Percentiles rank a stretch among this genome's conserved stretches.
Conservation (phyloP, 2,888 invertebrate genomes). For the Melieria omissa region DNA sequence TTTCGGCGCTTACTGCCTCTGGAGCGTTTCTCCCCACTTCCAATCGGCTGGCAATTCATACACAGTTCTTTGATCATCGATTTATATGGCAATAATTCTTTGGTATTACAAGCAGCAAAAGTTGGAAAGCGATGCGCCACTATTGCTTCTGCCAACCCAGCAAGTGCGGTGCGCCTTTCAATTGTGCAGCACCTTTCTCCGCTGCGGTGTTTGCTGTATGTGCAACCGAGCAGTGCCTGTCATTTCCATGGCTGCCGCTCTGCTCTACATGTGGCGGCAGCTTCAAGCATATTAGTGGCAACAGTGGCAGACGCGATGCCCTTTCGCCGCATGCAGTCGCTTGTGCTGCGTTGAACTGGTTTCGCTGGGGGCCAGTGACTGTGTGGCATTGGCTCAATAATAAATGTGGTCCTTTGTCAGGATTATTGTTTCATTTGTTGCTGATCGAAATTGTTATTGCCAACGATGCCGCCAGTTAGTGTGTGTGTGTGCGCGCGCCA, state of each 20-base stretch:
- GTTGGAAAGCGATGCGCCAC: background rate
- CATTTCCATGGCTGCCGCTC: no score
- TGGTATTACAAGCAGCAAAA: no score
- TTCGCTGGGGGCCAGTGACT: no score
- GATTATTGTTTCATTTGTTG: slow-evolving; percentile 58
- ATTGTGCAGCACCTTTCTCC: no score
- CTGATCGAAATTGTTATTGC: slow-evolving; percentile 40
- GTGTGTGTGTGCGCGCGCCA: background rate
- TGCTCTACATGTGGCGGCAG: no score
- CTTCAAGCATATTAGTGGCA: background rate
- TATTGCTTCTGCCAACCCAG: no score
- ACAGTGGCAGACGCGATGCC: background rate
- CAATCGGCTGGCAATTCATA: background rate
- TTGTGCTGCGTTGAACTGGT: no score
- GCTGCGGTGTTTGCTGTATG: background rate
- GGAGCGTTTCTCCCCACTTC: no score
- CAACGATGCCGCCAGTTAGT: background rate
- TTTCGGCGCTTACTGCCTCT: no score
- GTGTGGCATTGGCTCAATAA: slow-evolving; percentile 54
- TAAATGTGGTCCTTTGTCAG: slow-evolving; percentile 62
- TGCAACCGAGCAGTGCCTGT: background rate
- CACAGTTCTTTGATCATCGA: background rate
- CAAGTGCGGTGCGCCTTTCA: no score
- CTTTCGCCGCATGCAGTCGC: no score
- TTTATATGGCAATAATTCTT: background rate